A percentile compares a stretch with the other conserved stretches of the same genome.
phyloP scores from a whole-genome alignment of 2,888 invertebrate genomes.

The Beris chalybata region DNA sequence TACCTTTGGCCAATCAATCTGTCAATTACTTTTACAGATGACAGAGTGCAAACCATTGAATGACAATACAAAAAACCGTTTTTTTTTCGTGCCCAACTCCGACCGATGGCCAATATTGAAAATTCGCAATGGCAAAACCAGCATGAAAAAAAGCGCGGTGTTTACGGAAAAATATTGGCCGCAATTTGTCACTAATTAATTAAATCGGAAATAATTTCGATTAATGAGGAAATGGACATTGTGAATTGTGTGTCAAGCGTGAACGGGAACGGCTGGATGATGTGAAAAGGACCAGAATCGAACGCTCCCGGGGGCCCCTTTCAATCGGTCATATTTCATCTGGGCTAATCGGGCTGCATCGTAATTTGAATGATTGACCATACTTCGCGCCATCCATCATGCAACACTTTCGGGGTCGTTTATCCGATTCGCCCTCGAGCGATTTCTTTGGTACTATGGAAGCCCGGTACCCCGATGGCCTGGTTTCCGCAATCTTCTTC shows the following conservation, averaged over 20 bases:
- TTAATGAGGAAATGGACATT: conserved; percentile 28
- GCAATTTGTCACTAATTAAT: conserved; percentile 38
- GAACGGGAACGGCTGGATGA: neutral
- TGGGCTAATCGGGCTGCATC: conserved; percentile 5
- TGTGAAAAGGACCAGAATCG: neutral
- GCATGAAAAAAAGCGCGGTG: conserved; percentile 2
- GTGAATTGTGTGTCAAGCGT: conserved; percentile 1
- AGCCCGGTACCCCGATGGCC: neutral
- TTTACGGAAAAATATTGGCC: conserved; percentile 29
- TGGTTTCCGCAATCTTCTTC: no score
- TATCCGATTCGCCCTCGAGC: neutral
- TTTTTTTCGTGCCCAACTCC: neutral
- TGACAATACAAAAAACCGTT: conserved; percentile 3
- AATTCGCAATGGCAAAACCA: neutral
- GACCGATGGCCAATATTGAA: conserved; percentile 8
- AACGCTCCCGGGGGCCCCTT: neutral
- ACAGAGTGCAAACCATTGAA: conserved; percentile 12
- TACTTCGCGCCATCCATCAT: conserved; percentile 22
- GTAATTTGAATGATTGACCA: conserved; percentile 18
- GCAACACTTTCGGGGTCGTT: neutral
- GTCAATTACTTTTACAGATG: conserved; percentile 43
- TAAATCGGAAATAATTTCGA: conserved; percentile 37
- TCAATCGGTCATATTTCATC: conserved; percentile 14
- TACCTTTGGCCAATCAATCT: conserved; percentile 46
- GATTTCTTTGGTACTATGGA: neutral